Conservation (phyloP, 2,797 vertebrate genomes). For the Muscicapa comitata region DNA sequence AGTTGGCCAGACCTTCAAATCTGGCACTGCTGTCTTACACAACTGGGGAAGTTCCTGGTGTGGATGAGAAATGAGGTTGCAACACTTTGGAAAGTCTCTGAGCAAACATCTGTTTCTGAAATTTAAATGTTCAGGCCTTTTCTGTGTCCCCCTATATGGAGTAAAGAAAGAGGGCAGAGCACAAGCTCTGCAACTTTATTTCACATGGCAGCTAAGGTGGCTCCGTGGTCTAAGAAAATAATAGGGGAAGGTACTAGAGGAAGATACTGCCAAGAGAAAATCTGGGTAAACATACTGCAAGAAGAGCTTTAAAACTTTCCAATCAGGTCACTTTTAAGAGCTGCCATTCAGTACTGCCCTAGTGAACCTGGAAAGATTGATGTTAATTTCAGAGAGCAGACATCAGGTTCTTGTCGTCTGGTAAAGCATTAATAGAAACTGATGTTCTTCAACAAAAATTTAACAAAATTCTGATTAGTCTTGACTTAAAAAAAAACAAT, state of each 20-base stretch:
- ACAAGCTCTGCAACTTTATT: not conserved
- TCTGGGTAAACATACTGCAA: not conserved
- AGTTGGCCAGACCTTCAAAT: not conserved
- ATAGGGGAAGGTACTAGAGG: not conserved
- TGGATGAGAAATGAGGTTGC: not conserved
- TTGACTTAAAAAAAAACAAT: not conserved
- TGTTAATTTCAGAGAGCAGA: not conserved
- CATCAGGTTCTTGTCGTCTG: not conserved
- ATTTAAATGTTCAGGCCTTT: not conserved
- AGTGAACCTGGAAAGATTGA: not conserved
- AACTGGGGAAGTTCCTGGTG: not conserved
- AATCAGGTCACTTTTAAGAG: not conserved
- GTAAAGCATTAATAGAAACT: not conserved
- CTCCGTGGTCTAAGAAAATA: not conserved
- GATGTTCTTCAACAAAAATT: not conserved
- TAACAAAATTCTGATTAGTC: not conserved
- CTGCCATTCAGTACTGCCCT: not conserved
- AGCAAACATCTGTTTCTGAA: not conserved
- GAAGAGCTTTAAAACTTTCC: not conserved
- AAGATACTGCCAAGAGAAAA: not conserved
- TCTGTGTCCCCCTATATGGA: accelerated
- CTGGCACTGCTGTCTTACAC: not conserved
- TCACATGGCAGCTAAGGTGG: not conserved
- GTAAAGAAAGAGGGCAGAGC: not conserved
- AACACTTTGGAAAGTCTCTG: not conserved